Conservation (phyloP, 2,113 vertebrate genomes). For the Asarcornis scutulata region DNA sequence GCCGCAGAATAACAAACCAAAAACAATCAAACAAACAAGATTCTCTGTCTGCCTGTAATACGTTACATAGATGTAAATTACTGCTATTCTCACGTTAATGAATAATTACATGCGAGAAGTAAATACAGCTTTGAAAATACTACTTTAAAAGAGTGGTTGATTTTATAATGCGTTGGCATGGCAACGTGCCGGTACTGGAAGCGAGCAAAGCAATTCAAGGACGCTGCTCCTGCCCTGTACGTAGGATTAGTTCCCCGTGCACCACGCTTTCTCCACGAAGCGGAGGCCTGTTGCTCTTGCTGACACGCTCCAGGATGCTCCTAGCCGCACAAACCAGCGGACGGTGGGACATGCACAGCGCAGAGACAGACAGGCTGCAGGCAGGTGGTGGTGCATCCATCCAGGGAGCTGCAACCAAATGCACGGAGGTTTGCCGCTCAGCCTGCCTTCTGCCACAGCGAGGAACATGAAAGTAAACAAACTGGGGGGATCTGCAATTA, state of each 20-base stretch:
- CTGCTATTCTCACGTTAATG: conserved; percentile 74
- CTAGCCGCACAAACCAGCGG: background rate
- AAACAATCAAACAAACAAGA: conserved; percentile 35
- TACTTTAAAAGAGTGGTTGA: conserved; percentile 49
- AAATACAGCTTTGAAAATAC: conserved; percentile 74
- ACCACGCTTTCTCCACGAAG: background rate
- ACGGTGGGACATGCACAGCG: background rate
- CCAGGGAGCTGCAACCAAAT: background rate
- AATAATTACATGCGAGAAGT: conserved; percentile 73
- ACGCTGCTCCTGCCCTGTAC: background rate
- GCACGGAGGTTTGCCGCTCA: conserved; percentile 37
- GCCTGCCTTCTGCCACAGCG: conserved; percentile 9
- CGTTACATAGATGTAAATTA: conserved; percentile 66
- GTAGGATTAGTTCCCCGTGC: background rate
- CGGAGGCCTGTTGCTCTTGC: background rate
- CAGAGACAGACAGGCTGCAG: background rate
- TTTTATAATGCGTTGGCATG: conserved; percentile 63
- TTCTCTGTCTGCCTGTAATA: conserved; percentile 34
- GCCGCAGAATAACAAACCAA: conserved; percentile 35
- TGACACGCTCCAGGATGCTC: background rate
- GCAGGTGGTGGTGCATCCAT: background rate
- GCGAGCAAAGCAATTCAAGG: conserved; percentile 19
- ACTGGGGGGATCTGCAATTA: conserved; percentile 74
- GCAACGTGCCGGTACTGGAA: conserved; percentile 13
- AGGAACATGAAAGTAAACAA: conserved; percentile 74